phyloP scores from a whole-genome alignment of 2,888 invertebrate species.

The Plebejus anna region DNA sequence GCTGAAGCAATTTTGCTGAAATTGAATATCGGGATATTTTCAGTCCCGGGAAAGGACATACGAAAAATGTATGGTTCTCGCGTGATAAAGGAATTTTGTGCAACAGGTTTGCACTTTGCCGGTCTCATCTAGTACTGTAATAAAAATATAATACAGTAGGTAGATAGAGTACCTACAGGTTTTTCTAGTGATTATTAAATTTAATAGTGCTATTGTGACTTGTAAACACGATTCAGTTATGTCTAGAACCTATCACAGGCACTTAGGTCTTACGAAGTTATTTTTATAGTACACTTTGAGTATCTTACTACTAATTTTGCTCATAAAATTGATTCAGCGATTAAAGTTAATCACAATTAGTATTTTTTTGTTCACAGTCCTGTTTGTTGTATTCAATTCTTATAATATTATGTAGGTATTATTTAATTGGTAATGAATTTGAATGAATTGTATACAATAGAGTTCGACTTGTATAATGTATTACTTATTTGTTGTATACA shows the following conservation, averaged over 20 bases:
- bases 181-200: slow-evolving; percentile 37
- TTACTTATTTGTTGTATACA: neutral
- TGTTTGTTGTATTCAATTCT: slow-evolving; percentile 12
- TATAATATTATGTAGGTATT: neutral
- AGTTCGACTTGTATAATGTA: neutral
- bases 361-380: slow-evolving; percentile 36
- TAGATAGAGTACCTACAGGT: neutral
- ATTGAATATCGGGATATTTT: too few species aligned
- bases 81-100: too few species aligned
- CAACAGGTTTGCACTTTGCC: too few species aligned
- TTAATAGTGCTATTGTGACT: slow-evolving; percentile 40
- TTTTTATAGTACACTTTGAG: slow-evolving; percentile 40
- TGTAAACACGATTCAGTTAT: slow-evolving; percentile 41
- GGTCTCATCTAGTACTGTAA: neutral
- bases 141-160: neutral
- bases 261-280: slow-evolving; percentile 39
- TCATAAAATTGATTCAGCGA: slow-evolving; percentile 39
- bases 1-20: too few species aligned
- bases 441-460: neutral
- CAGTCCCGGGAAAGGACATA: too few species aligned
- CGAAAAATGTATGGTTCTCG: too few species aligned
- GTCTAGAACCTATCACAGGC: slow-evolving; percentile 39
- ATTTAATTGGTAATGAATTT: neutral
- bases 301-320: slow-evolving; percentile 36
- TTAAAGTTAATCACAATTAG: slow-evolving; percentile 40